Evolutionary conservation across 1,140 invertebrate species (phyloP).

Genomic region (Lepidurus arcticus): DNA sequence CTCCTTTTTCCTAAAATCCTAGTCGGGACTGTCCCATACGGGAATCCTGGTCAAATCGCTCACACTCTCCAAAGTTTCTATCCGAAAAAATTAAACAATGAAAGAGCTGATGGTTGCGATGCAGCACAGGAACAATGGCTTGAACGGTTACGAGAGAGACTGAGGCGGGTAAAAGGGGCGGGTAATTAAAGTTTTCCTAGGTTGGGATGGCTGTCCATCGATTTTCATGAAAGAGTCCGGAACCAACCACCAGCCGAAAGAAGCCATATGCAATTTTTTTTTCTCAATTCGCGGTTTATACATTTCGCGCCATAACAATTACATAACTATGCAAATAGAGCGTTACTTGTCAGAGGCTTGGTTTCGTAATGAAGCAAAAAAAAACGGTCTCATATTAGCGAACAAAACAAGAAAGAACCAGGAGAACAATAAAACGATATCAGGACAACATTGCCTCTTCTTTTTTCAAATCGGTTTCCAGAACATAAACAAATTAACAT

Average conservation of each 20-base stretch:
- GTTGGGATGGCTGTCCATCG: background rate
- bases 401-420: background rate
- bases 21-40: background rate
- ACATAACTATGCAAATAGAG: slow-evolving; percentile 8
- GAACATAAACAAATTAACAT: background rate
- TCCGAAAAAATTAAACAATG: background rate
- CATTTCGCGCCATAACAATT: slow-evolving; percentile 8
- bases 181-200: slow-evolving; percentile 16
- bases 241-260: too few relatives aligned
- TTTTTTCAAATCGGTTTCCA: background rate
- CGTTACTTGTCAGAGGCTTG: slow-evolving; percentile 6
- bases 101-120: background rate
- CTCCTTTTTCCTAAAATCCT: background rate
- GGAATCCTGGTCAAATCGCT: background rate
- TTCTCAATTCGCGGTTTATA: background rate
- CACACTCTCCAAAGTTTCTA: background rate
- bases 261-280: background rate
- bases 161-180: background rate
- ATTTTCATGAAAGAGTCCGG: background rate
- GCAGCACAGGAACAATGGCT: background rate
- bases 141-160: background rate
- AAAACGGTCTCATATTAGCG: background rate
- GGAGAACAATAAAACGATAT: background rate
- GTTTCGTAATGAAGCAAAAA: background rate
- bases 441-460: too few relatives aligned